phyloP scores from a whole-genome alignment of 2,797 vertebrate species.

The Semaprochilodus insignis region DNA sequence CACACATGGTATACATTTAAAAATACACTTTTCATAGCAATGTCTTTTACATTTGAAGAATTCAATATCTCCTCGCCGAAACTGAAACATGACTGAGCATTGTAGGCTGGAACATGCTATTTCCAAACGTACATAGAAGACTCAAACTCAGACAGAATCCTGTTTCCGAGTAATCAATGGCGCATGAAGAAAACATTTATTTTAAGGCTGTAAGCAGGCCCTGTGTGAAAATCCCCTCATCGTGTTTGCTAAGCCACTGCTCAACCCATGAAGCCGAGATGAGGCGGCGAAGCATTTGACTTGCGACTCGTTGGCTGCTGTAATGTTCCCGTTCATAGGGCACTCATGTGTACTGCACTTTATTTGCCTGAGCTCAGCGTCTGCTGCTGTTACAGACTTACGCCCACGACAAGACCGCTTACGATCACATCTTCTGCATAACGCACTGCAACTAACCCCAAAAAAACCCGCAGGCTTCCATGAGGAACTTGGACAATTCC shows the following conservation, averaged over 20 bases:
- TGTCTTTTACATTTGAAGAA: not conserved
- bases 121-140: not conserved
- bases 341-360: not conserved
- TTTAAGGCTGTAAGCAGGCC: constrained; percentile 31
- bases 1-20: not conserved
- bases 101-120: not conserved
- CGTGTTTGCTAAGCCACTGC: constrained; percentile 24
- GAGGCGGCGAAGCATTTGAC: constrained; percentile 6
- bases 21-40: not conserved
- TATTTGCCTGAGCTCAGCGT: not conserved
- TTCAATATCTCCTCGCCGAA: not conserved
- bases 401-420: not conserved
- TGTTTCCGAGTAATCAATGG: constrained; percentile 22
- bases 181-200: constrained; percentile 46
- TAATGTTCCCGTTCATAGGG: constrained; percentile 8
- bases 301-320: constrained; percentile 16
- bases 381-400: not conserved
- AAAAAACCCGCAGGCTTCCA: not conserved
- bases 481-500: constrained; percentile 14
- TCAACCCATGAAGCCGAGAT: constrained; percentile 10
- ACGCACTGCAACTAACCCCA: not conserved
- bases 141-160: not conserved
- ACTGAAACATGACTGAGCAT: not conserved
- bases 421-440: constrained; percentile 12
- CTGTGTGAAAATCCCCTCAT: constrained; percentile 15